Conservation (phyloP, 1,140 invertebrate genomes). For the Brachionus rubens region DNA sequence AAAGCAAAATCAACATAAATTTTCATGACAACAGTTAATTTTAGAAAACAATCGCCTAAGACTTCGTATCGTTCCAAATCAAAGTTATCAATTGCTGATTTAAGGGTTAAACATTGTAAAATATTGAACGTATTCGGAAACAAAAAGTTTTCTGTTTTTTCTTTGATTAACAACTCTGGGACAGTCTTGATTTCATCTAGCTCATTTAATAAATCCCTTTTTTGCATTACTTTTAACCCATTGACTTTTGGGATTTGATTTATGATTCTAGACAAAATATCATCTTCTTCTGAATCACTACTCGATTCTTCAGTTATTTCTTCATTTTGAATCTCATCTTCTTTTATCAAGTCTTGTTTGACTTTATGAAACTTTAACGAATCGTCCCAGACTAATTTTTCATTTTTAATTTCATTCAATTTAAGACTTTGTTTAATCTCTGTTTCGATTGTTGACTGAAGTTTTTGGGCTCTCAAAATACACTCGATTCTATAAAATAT, state of each 20-base stretch:
- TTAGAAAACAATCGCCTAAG: slow-evolving; percentile 96
- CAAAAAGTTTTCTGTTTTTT: neutral
- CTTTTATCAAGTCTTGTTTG: neutral
- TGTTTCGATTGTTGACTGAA: neutral
- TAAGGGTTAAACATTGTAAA: slow-evolving; percentile 94
- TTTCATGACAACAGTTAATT: slow-evolving; percentile 96
- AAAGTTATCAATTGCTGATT: slow-evolving; percentile 97
- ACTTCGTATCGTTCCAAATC: slow-evolving; percentile 95
- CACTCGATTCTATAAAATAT: slow-evolving; percentile 31
- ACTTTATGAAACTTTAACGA: slow-evolving; percentile 39
- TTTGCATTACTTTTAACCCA: neutral
- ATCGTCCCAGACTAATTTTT: neutral
- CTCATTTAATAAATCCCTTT: neutral
- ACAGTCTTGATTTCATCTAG: neutral
- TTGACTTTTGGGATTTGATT: neutral
- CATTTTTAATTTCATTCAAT: neutral
- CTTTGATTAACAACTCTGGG: slow-evolving; percentile 1
- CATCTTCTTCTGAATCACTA: neutral
- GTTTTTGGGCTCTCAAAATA: neutral
- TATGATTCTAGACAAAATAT: neutral
- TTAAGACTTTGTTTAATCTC: neutral
- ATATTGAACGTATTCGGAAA: slow-evolving; percentile 56
- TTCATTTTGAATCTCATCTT: neutral
- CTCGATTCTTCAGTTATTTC: neutral
- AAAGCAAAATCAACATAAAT: slow-evolving; percentile 90